Conservation (phyloP, 2,797 vertebrate genomes). For the Danionella dracula region DNA sequence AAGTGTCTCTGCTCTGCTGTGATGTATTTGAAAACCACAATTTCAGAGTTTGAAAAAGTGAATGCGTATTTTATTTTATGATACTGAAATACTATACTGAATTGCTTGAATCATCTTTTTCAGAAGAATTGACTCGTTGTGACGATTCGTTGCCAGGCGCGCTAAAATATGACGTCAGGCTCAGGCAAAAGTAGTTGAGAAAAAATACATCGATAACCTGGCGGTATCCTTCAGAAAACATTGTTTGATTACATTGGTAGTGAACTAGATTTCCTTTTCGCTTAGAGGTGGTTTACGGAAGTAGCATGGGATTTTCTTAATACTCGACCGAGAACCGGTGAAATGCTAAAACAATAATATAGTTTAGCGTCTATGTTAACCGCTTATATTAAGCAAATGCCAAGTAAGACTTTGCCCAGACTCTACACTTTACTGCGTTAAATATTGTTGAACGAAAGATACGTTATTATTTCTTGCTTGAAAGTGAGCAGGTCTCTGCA, state of each 20-base stretch:
- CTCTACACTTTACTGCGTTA: not conserved
- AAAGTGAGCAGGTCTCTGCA: constrained; percentile 41
- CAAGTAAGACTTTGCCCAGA: not conserved
- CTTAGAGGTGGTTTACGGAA: constrained; percentile 69
- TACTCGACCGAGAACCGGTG: constrained; percentile 48
- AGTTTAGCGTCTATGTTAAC: not conserved
- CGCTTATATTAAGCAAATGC: not conserved
- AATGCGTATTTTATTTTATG: too few relatives aligned
- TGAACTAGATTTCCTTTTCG: constrained; percentile 44
- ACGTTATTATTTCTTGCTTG: not conserved
- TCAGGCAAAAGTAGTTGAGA: constrained; percentile 59
- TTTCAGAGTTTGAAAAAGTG: too few relatives aligned
- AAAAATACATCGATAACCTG: fast-evolving
- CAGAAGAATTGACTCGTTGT: not conserved
- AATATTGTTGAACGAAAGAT: too few relatives aligned
- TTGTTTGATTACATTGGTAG: constrained; percentile 19
- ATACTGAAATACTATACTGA: too few relatives aligned
- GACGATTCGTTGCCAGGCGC: not conserved
- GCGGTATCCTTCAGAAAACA: not conserved
- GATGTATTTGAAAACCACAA: too few relatives aligned
- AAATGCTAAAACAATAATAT: constrained; percentile 9
- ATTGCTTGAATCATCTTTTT: not conserved
- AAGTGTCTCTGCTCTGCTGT: too few relatives aligned
- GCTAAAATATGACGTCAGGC: constrained; percentile 48
- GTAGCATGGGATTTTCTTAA: constrained; percentile 52